A percentile compares a stretch with the other conserved stretches of the same genome.
These are phyloP conservation scores for Idaea biselata DNA, from an alignment of 2,888 invertebrate species.

Conservation along the genomic window DNA sequence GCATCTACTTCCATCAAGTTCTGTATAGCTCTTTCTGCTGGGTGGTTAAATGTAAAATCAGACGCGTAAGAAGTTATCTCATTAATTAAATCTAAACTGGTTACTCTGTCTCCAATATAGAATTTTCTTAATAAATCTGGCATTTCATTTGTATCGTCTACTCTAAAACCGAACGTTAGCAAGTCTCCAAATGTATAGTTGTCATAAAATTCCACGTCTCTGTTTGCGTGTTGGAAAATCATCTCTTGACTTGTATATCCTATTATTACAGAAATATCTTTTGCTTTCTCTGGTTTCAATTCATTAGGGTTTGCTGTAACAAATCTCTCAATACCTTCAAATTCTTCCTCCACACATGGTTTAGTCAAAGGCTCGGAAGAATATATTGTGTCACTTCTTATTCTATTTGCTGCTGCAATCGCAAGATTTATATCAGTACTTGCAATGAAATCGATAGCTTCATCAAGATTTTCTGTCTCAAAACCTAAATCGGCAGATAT, in stretches of 20 bases:
- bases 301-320: conserved; percentile 20
- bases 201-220: background rate
- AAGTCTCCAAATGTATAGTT: background rate
- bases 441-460: conserved; percentile 20
- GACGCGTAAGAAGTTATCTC: background rate
- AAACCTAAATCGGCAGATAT: conserved; percentile 14
- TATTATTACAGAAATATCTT: conserved; percentile 20
- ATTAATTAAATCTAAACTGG: background rate
- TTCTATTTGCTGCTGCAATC: conserved; percentile 4
- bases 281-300: conserved; percentile 10
- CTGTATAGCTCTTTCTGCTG: background rate
- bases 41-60: background rate
- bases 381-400: conserved; percentile 9
- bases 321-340: conserved; percentile 21
- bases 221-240: conserved; percentile 5
- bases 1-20: background rate
- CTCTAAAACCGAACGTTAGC: background rate
- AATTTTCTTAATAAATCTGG: conserved; percentile 17
- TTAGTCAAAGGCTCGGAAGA: background rate
- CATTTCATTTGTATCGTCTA: conserved; percentile 9
- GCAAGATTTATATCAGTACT: conserved; percentile 13
- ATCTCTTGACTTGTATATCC: conserved; percentile 25
- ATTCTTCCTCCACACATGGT: conserved; percentile 5
- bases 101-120: background rate
- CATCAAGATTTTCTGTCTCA: conserved; percentile 17